Evolutionary conservation across 2,113 vertebrate species (phyloP).

Genomic region (Trogon melanurus): DNA sequence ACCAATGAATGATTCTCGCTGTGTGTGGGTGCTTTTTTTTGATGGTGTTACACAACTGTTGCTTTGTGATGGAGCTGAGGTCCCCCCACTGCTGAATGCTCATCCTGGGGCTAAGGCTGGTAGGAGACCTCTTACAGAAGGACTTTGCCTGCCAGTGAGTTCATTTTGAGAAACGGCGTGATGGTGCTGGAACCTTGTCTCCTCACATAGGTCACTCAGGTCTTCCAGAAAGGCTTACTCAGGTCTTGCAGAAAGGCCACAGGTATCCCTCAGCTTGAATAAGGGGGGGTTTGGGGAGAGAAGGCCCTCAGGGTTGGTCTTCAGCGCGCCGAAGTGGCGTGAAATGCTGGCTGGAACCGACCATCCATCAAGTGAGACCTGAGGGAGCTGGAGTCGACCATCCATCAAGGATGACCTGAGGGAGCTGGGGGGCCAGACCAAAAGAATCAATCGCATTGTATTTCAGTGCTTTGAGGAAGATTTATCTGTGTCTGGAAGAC

Average conservation of each 20-base stretch:
- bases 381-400: background rate
- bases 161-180: rapidly evolving
- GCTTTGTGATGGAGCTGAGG: background rate
- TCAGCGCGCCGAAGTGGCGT: rapidly evolving
- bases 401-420: background rate
- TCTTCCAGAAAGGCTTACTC: background rate
- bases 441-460: rapidly evolving
- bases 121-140: background rate
- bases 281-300: background rate
- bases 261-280: background rate
- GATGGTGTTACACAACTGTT: background rate
- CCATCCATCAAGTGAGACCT: background rate
- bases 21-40: background rate
- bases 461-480: background rate
- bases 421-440: background rate
- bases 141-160: rapidly evolving
- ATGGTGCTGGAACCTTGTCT: background rate
- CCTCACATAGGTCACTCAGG: background rate
- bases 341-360: background rate
- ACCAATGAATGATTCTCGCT: rapidly evolving
- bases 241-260: background rate
- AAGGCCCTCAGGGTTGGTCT: background rate
- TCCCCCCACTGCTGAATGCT: background rate
- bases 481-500: background rate
- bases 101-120: background rate